These are phyloP conservation scores for Wasmannia auropunctata DNA, from an alignment of 1,140 invertebrate species.

Conservation along the genomic window DNA sequence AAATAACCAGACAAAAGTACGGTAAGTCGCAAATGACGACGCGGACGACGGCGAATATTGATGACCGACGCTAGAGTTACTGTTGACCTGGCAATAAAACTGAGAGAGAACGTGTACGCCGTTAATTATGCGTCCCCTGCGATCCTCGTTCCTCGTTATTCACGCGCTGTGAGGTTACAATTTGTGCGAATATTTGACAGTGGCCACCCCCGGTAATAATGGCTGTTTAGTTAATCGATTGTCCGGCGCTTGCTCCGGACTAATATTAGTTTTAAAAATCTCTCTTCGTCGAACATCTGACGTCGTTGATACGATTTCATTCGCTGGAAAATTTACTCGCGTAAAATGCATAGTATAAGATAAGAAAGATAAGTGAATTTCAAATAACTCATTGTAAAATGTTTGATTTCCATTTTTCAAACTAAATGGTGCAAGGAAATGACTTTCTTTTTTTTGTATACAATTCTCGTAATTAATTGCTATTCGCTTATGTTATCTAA, in stretches of 20 bases:
- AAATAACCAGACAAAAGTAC: not conserved
- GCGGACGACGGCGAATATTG: not conserved
- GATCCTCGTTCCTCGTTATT: slow-evolving; percentile 5
- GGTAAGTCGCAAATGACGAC: not conserved
- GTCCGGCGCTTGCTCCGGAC: not conserved
- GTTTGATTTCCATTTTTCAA: not conserved
- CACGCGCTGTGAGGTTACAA: not conserved
- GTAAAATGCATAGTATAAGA: not conserved
- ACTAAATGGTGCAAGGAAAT: not conserved
- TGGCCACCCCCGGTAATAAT: slow-evolving; percentile 3
- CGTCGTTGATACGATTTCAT: not conserved
- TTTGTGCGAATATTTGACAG: not conserved
- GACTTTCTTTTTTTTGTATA: not conserved
- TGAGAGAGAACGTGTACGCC: not conserved
- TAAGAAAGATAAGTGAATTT: not conserved
- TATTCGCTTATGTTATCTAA: not conserved
- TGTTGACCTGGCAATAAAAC: slow-evolving; percentile 22
- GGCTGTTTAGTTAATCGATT: slow-evolving; percentile 40
- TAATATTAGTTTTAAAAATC: slow-evolving; percentile 19
- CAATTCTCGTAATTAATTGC: not conserved
- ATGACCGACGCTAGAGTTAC: not conserved
- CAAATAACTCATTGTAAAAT: not conserved
- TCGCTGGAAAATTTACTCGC: not conserved
- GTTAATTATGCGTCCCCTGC: slow-evolving; percentile 17
- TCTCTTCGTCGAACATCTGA: not conserved